Percentiles rank a stretch among this genome's conserved stretches.
phyloP scores from a whole-genome alignment of 2,113 vertebrate species.

The Alethe diademata region DNA sequence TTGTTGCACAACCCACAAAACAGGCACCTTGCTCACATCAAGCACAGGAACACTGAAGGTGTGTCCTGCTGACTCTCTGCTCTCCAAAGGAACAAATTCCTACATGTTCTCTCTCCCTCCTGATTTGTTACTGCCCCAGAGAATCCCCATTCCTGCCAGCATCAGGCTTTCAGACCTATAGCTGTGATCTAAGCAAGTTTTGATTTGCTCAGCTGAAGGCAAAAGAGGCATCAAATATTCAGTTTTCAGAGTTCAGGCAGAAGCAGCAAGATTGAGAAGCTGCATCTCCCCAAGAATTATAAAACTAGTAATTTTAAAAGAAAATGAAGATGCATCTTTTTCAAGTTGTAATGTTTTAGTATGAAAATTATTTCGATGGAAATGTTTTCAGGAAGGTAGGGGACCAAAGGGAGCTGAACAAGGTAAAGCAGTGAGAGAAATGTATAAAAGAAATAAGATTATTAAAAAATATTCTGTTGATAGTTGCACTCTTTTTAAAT shows the following conservation, averaged over 20 bases:
- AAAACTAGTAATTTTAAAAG: background rate
- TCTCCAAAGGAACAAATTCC: background rate
- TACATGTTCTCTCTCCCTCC: background rate
- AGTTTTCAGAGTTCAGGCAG: background rate
- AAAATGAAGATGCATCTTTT: background rate
- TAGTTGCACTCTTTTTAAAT: background rate
- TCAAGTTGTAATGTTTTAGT: background rate
- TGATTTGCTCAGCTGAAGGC: background rate
- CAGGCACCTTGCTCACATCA: background rate
- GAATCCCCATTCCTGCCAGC: background rate
- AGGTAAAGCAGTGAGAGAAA: background rate
- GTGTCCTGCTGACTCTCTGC: background rate
- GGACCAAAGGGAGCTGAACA: background rate
- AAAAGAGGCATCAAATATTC: background rate
- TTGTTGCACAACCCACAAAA: background rate
- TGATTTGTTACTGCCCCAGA: background rate
- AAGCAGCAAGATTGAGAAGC: background rate
- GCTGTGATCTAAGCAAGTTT: background rate
- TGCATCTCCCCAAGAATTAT: background rate
- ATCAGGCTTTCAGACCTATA: background rate
- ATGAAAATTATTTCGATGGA: background rate
- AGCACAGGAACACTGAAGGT: background rate
- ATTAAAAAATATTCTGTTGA: background rate
- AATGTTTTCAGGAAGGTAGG: background rate
- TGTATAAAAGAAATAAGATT: background rate